Conservation (phyloP, 2,113 vertebrate genomes). For the Cettia cetti region DNA sequence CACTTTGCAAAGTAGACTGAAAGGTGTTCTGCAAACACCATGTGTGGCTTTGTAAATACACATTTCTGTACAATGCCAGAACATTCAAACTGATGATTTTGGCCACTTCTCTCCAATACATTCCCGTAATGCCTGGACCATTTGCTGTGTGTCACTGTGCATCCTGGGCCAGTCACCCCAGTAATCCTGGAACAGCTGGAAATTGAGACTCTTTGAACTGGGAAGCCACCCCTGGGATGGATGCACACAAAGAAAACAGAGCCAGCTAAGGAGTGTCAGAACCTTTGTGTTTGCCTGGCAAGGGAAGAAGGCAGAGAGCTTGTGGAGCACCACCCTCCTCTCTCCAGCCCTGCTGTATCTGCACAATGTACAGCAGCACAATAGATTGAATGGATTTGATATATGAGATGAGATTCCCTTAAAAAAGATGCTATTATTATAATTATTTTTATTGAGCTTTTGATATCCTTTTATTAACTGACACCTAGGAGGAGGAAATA, state of each 20-base stretch:
- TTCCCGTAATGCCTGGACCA: neutral
- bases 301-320: neutral
- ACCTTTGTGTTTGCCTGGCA: neutral
- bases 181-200: neutral
- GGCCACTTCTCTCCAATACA: neutral
- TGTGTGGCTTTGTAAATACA: neutral
- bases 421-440: neutral
- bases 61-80: neutral
- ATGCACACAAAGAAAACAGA: neutral
- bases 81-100: neutral
- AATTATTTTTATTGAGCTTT: neutral
- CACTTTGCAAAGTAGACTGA: neutral
- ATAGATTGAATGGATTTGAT: rapidly evolving
- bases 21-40: neutral
- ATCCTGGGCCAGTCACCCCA: neutral
- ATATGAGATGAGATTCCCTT: neutral
- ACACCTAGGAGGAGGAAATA: neutral
- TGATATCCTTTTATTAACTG: neutral
- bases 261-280: neutral
- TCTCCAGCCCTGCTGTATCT: neutral
- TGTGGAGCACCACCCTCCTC: neutral
- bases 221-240: neutral
- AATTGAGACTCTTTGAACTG: neutral
- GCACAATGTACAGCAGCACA: neutral
- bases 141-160: neutral